Percentiles rank a stretch among this genome's conserved stretches.
Evolutionary conservation across 1,140 invertebrate species (phyloP).

Genomic region (Drosophila chauvacae): DNA sequence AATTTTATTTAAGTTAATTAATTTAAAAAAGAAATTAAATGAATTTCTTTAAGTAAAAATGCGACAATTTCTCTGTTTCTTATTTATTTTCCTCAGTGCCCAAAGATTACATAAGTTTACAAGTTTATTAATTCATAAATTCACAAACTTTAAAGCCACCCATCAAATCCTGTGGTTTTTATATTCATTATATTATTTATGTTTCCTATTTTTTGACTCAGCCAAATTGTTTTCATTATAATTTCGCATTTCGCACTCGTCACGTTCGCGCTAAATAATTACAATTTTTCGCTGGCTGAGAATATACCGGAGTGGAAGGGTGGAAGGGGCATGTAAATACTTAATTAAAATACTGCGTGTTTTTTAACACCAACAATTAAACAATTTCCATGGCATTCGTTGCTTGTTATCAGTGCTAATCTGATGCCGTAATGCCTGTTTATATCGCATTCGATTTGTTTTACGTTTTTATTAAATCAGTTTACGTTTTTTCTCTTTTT

Average conservation of each 20-base stretch:
- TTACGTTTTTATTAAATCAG: conserved; percentile 7
- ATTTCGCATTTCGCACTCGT: conserved; percentile 41
- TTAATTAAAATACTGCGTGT: conserved; percentile 44
- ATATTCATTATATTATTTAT: not conserved
- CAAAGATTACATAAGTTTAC: not conserved
- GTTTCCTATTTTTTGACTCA: conserved; percentile 19
- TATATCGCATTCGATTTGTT: conserved; percentile 4
- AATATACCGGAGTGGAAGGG: not conserved
- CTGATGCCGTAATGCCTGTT: conserved; percentile 20
- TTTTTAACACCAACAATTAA: conserved; percentile 28
- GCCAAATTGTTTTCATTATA: conserved; percentile 39
- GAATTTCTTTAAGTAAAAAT: too few species aligned
- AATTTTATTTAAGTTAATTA: too few species aligned
- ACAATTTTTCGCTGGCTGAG: conserved; percentile 35
- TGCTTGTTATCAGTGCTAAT: conserved; percentile 37
- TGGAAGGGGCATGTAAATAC: conserved; percentile 31
- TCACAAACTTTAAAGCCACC: conserved; percentile 1
- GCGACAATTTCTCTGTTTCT: not conserved
- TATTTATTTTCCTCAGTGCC: not conserved
- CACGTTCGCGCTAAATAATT: conserved; percentile 67
- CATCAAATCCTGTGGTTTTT: not conserved
- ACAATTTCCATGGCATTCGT: conserved; percentile 18
- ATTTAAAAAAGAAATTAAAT: too few species aligned
- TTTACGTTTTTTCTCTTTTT: not conserved
- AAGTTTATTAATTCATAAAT: conserved; percentile 1